These are phyloP conservation scores for Lycaon pictus DNA, from an alignment of 2,113 vertebrate genomes.

Conservation along the genomic window DNA sequence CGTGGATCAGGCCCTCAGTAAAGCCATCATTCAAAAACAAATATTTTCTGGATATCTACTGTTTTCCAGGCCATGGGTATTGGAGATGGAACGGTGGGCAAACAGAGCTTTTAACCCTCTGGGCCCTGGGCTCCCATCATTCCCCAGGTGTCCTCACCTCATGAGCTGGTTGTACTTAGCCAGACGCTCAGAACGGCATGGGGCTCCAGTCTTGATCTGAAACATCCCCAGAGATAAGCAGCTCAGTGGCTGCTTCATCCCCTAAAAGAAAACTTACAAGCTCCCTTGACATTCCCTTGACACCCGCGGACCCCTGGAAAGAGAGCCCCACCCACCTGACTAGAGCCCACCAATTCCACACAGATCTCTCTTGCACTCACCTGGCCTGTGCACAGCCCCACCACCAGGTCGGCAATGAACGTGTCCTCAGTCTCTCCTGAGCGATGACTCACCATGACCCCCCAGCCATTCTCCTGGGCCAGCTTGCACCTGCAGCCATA, in stretches of 20 bases:
- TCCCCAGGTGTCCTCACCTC: constrained; percentile 88
- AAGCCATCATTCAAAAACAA: neutral
- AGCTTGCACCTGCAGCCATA: constrained; percentile 91
- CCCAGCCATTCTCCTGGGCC: constrained; percentile 97
- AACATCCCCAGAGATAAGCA: constrained; percentile 66
- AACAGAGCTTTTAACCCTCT: neutral
- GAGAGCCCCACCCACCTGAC: neutral
- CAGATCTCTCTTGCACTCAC: constrained; percentile 81
- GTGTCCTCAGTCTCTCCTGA: constrained; percentile 97
- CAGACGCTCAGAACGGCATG: constrained; percentile 96
- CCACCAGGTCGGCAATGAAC: constrained; percentile 96
- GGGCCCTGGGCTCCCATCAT: neutral
- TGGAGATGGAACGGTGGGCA: neutral
- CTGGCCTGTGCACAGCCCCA: constrained; percentile 97
- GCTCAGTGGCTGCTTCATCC: neutral
- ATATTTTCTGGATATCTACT: neutral
- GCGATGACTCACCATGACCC: constrained; percentile 97
- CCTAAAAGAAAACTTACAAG: neutral
- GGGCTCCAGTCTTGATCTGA: constrained; percentile 97
- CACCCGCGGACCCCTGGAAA: neutral
- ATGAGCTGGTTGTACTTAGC: constrained; percentile 98
- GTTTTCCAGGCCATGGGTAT: neutral
- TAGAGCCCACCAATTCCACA: neutral
- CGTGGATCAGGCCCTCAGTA: neutral
- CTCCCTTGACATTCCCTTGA: neutral